Evolutionary conservation across 2,797 vertebrate genomes (phyloP).

Genomic region (Falco concolor): DNA sequence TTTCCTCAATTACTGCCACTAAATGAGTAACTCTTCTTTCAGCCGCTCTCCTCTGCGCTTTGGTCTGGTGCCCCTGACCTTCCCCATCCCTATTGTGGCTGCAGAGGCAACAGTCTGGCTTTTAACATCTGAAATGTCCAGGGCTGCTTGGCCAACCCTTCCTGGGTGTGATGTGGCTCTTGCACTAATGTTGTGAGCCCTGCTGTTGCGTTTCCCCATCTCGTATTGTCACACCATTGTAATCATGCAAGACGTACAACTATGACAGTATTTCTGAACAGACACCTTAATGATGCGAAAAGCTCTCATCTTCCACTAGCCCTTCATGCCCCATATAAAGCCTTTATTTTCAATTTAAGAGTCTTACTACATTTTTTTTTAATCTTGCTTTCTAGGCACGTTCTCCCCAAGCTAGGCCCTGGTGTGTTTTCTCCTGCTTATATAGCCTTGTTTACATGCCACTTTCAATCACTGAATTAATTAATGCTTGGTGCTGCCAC

Average conservation of each 20-base stretch:
- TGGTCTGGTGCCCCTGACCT: not conserved
- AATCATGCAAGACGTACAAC: accelerated
- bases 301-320: not conserved
- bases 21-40: not conserved
- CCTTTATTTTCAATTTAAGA: not conserved
- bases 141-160: not conserved
- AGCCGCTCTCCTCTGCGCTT: not conserved
- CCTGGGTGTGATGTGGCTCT: accelerated
- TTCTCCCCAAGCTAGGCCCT: not conserved
- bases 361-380: not conserved
- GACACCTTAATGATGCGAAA: not conserved
- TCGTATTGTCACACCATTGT: accelerated
- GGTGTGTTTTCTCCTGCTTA: not conserved
- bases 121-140: not conserved
- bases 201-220: not conserved
- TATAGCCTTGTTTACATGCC: not conserved
- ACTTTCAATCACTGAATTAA: not conserved
- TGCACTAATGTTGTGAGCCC: accelerated
- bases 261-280: not conserved
- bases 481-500: not conserved
- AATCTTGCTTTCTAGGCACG: not conserved
- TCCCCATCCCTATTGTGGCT: not conserved
- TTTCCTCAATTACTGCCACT: not conserved
- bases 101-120: accelerated
- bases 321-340: not conserved